Conservation (phyloP, 1,140 invertebrate genomes). For the Drosophila chauvacae region DNA sequence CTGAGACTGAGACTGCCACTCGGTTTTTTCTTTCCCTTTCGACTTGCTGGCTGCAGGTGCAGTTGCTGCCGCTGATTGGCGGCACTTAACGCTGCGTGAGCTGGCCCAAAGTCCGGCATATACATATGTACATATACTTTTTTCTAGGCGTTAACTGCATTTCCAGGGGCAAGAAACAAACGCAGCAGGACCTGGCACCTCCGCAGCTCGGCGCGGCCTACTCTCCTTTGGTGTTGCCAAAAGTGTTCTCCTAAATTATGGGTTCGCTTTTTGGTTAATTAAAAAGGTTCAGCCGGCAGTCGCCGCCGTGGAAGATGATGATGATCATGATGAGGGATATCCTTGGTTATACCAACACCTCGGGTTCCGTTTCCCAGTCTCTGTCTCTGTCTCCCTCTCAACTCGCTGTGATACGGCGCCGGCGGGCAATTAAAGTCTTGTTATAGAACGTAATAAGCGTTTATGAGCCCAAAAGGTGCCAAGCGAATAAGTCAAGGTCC, state of each 20-base stretch:
- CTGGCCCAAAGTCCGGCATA: constrained; percentile 29
- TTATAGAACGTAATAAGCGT: constrained; percentile 47
- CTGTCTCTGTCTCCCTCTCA: background rate
- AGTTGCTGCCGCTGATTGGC: constrained; percentile 62
- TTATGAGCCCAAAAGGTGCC: constrained; percentile 22
- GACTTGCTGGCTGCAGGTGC: constrained; percentile 60
- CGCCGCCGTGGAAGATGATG: constrained; percentile 38
- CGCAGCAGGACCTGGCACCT: constrained; percentile 77
- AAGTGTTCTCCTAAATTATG: constrained; percentile 72
- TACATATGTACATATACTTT: constrained; percentile 13
- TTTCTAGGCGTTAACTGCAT: constrained; percentile 78
- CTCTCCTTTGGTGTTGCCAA: constrained; percentile 38
- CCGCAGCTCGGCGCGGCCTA: constrained; percentile 49
- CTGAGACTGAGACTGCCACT: background rate
- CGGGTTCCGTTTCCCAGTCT: constrained; percentile 12
- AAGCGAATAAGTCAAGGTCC: background rate
- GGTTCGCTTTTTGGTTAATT: constrained; percentile 76
- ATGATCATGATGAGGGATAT: constrained; percentile 45
- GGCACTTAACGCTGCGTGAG: constrained; percentile 79
- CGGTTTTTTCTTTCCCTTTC: constrained; percentile 9
- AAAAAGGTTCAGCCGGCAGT: constrained; percentile 61
- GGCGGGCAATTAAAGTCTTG: constrained; percentile 67
- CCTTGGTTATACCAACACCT: constrained; percentile 62
- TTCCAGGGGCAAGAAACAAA: constrained; percentile 59
- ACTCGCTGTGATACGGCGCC: constrained; percentile 65